These are phyloP conservation scores for Helogale parvula DNA, from an alignment of 2,113 vertebrate genomes.

Conservation along the genomic window DNA sequence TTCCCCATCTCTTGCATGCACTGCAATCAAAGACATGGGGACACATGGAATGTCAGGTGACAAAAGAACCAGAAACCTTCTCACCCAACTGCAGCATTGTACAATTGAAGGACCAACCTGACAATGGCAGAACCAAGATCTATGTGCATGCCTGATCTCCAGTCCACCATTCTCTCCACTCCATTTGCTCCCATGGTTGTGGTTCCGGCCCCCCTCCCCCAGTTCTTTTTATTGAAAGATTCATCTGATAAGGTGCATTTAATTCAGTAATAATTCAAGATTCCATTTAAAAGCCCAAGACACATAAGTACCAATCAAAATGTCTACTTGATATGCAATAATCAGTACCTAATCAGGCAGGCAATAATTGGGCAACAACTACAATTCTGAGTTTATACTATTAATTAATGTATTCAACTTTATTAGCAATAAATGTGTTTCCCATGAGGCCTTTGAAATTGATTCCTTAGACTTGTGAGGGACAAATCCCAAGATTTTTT, in stretches of 20 bases:
- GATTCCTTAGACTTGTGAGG: slow-evolving; percentile 1
- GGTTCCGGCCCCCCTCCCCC: neutral
- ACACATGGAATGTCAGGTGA: neutral
- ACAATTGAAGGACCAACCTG: neutral
- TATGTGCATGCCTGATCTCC: neutral
- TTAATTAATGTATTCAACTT: slow-evolving; percentile 34
- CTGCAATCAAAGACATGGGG: slow-evolving; percentile 82
- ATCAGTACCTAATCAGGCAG: neutral
- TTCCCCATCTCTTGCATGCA: slow-evolving; percentile 99
- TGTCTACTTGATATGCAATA: slow-evolving; percentile 22
- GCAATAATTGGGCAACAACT: neutral
- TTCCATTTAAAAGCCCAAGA: slow-evolving; percentile 29
- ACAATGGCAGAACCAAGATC: neutral
- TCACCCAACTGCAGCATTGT: neutral
- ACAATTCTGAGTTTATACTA: slow-evolving; percentile 12
- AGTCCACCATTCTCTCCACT: neutral
- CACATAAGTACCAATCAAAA: neutral
- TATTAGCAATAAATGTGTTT: slow-evolving; percentile 50
- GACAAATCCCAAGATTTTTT: neutral
- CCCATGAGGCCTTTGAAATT: slow-evolving; percentile 46
- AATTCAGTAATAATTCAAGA: slow-evolving; percentile 39
- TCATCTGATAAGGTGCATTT: slow-evolving; percentile 11
- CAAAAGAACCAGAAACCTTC: neutral
- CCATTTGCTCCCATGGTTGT: neutral
- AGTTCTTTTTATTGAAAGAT: neutral